These are phyloP conservation scores for Pterocles gutturalis DNA, from an alignment of 2,113 vertebrate species.

Conservation along the genomic window DNA sequence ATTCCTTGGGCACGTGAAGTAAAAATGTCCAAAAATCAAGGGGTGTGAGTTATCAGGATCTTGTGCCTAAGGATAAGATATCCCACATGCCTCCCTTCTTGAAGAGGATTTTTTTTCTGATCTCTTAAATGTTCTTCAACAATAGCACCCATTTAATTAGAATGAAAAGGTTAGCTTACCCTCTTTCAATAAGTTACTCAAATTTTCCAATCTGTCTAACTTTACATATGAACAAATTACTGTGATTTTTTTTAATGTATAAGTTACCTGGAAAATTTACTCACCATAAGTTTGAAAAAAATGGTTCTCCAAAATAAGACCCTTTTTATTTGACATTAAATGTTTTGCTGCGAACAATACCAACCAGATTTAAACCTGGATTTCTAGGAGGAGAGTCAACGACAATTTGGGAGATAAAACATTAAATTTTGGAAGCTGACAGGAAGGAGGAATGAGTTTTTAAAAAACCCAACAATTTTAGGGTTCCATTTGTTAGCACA, in stretches of 20 bases:
- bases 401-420: neutral
- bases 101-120: neutral
- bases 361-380: neutral
- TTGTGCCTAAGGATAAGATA: neutral
- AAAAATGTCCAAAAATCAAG: neutral
- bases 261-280: neutral
- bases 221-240: neutral
- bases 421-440: neutral
- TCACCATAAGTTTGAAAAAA: neutral
- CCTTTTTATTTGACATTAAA: neutral
- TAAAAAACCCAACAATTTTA: neutral
- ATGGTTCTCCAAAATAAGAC: neutral
- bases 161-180: neutral
- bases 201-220: neutral
- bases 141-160: neutral
- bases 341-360: neutral
- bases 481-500: neutral
- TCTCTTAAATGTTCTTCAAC: neutral
- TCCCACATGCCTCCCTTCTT: neutral
- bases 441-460: neutral
- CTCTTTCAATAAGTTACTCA: neutral
- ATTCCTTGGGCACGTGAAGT: neutral
- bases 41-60: neutral
- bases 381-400: neutral
- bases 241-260: neutral